These are phyloP conservation scores for Erpetoichthys calabaricus DNA, from an alignment of 2,797 vertebrate species.

Conservation along the genomic window DNA sequence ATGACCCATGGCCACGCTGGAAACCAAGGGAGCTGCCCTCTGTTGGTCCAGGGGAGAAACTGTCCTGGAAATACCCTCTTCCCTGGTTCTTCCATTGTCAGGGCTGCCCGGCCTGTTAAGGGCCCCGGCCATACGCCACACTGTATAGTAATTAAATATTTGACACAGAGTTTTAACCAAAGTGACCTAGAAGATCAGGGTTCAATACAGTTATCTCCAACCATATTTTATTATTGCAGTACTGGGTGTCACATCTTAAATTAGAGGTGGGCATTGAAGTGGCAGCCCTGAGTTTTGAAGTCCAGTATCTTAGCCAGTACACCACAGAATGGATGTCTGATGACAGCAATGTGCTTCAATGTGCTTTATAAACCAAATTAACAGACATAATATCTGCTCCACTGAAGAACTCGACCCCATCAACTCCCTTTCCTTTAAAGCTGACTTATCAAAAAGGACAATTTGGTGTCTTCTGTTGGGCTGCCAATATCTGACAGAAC, in stretches of 20 bases:
- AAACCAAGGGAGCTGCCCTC: too few relatives aligned
- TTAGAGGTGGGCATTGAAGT: neutral
- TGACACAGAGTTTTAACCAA: too few relatives aligned
- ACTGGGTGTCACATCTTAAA: neutral
- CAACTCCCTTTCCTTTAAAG: neutral
- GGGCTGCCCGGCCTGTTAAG: too few relatives aligned
- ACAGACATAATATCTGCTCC: neutral
- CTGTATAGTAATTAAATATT: too few relatives aligned
- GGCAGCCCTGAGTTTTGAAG: neutral
- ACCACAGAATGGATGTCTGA: neutral
- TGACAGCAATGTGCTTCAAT: neutral
- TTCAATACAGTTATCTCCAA: too few relatives aligned
- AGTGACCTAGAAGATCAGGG: too few relatives aligned
- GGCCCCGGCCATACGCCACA: too few relatives aligned
- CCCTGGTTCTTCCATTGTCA: too few relatives aligned
- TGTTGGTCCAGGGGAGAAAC: too few relatives aligned
- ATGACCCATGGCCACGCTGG: too few relatives aligned
- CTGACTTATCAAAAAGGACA: constrained; percentile 10
- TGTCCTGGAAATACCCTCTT: too few relatives aligned
- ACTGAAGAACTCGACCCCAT: neutral
- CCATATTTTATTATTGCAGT: too few relatives aligned
- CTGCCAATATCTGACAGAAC: constrained; percentile 15
- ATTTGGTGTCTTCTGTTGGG: constrained; percentile 18
- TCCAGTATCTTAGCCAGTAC: neutral
- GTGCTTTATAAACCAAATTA: neutral